These are phyloP conservation scores for Homalodisca vitripennis DNA, from an alignment of 1,140 invertebrate species.

Conservation along the genomic window DNA sequence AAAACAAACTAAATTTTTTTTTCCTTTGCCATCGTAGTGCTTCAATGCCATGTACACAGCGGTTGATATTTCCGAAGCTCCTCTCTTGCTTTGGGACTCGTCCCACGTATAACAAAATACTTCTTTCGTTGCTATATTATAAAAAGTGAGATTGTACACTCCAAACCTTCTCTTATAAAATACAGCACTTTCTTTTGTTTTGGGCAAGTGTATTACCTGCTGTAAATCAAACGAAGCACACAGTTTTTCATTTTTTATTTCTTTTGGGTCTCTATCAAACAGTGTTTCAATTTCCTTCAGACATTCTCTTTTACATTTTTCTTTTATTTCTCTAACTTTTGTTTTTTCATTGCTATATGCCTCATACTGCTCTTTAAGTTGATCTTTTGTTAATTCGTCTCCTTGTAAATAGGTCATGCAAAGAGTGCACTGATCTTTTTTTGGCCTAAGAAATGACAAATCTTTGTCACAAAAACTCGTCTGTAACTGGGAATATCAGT, in stretches of 20 bases:
- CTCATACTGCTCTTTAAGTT: constrained; percentile 15
- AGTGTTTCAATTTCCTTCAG: background rate
- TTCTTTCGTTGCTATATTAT: constrained; percentile 5
- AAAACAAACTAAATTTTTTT: no score
- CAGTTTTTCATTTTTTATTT: background rate
- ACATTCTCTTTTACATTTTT: constrained; percentile 1
- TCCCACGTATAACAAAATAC: no score
- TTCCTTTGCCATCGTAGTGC: no score
- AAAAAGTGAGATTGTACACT: constrained; percentile 5
- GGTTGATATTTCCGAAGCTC: constrained; percentile 4
- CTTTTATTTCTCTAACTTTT: constrained; percentile 10
- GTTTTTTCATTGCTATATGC: background rate
- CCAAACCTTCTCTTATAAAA: constrained; percentile 12
- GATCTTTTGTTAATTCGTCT: background rate
- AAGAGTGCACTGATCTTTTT: constrained; percentile 3
- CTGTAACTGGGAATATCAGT: background rate
- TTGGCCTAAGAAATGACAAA: background rate
- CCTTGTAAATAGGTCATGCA: constrained; percentile 4
- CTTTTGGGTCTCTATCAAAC: background rate
- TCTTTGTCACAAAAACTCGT: constrained; percentile 10
- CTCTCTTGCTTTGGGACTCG: constrained; percentile 7
- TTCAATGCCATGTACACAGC: constrained; percentile 7
- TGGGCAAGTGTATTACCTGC: background rate
- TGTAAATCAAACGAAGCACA: constrained; percentile 2
- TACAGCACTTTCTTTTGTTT: constrained; percentile 1